Base-by-base conservation (phyloP, 2,797 vertebrate species). In the Decapterus maruadsi region DNA sequence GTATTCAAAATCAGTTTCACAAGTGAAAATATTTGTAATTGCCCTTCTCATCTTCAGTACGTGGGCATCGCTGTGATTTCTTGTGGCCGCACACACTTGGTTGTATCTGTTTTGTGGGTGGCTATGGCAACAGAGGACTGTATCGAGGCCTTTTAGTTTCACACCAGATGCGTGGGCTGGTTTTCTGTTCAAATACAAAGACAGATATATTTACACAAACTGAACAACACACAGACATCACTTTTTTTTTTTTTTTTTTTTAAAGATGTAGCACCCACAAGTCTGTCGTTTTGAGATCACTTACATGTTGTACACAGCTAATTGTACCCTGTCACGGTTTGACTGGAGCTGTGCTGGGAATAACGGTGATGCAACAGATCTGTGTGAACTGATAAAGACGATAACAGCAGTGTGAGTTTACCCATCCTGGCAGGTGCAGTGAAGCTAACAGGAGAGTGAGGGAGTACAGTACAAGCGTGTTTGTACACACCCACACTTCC, bases 401-500 rank as follows among this genome's bases (percentile, higher is more conserved):
- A 38, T 29, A 11, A 43, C 1, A 8, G 13, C 1, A 8, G 17
- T n/a, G 31, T 59, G 7, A 64, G 46, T 8, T 12, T 14, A 45
- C 1, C 16, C 4, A 8, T 20, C 6, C 2, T 19, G 53, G 56
- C 60, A 26, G 22, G 54, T 59, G 20, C 20, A 59, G 5, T 31
- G 26, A 69, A 13, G 8, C 11, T 22, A 58, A 58, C 17, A 36
- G 10, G 11, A 51, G 54, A 63, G 20, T 19, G 55, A 48, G 38
- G 43, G 26, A 62, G 2, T 51, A 50, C 11, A 19, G 43, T 40
- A 29, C 59, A 38, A 36, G 34, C 7, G 34, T 36, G 54, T 63
- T 65, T 72, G 12, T 16, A 64, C 58, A 72, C 55, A 16, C 50
- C 64, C 11, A 53, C 50, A n/a, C 38, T 9, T 6, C 46, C 56